Conservation (phyloP, 2,888 invertebrate genomes). For the Lasiommata megera region DNA sequence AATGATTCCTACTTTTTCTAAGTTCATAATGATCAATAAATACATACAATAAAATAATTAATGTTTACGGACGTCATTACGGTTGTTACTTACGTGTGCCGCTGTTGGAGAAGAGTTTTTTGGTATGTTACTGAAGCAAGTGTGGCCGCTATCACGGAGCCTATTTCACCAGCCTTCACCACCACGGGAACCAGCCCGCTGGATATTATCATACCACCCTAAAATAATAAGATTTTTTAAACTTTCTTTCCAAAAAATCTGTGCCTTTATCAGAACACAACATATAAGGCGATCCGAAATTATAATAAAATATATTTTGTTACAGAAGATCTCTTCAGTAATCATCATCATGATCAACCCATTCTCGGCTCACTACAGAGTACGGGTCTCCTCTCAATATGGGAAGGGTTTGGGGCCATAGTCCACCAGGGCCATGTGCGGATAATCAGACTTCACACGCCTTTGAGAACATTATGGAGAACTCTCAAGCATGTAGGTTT, state of each 20-base stretch:
- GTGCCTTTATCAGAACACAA: not conserved
- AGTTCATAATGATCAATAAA: too few species aligned
- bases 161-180: constrained; percentile 68
- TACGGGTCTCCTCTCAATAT: too few species aligned
- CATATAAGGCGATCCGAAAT: not conserved
- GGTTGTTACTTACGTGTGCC: constrained; percentile 29
- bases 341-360: too few species aligned
- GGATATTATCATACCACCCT: constrained; percentile 67
- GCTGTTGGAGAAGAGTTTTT: constrained; percentile 36
- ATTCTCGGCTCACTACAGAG: too few species aligned
- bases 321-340: too few species aligned
- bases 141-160: constrained; percentile 74
- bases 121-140: constrained; percentile 68
- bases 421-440: too few species aligned
- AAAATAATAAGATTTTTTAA: constrained; percentile 1
- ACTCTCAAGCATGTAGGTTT: too few species aligned
- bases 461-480: too few species aligned
- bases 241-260: not conserved
- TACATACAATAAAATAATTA: too few species aligned
- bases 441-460: too few species aligned
- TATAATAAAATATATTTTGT: not conserved
- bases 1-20: too few species aligned
- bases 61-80: not conserved
- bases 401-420: too few species aligned
- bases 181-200: constrained; percentile 67